Evolutionary conservation across 2,797 vertebrate species (phyloP).

Genomic region (Macropodus opercularis): DNA sequence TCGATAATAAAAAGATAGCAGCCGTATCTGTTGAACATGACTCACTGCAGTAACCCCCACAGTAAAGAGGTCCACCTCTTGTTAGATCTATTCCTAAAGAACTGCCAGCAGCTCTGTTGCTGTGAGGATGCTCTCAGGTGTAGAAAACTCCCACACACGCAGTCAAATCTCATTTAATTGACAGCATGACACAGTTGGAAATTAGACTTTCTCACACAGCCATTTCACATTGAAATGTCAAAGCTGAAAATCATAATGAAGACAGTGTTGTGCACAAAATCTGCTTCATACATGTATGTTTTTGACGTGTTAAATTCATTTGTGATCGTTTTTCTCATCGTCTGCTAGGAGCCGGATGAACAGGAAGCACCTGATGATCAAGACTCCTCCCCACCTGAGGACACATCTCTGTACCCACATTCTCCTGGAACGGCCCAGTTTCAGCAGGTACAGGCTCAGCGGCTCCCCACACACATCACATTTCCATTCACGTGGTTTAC

Average conservation of each 20-base stretch:
- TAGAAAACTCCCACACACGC: constrained; percentile 43
- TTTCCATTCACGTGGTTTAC: no score
- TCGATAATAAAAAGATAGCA: neutral
- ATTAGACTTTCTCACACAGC: constrained; percentile 26
- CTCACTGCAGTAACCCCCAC: neutral
- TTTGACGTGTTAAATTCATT: constrained; percentile 7
- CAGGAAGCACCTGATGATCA: constrained; percentile 98
- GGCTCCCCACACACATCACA: no score
- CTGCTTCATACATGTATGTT: constrained; percentile 9
- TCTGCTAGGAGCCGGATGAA: constrained; percentile 94
- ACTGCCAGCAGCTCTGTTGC: constrained; percentile 17
- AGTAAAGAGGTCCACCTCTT: constrained; percentile 7
- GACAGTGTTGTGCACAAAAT: constrained; percentile 22
- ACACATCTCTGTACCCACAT: constrained; percentile 96
- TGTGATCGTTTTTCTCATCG: constrained; percentile 25
- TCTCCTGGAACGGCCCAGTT: constrained; percentile 94
- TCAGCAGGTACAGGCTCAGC: constrained; percentile 90
- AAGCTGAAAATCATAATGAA: constrained; percentile 14
- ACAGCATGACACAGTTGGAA: constrained; percentile 21
- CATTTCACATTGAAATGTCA: constrained; percentile 28
- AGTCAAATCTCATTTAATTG: constrained; percentile 31
- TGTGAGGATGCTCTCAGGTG: constrained; percentile 33
- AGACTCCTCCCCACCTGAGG: constrained; percentile 98
- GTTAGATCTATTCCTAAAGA: constrained; percentile 12
- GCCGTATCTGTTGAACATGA: neutral